phyloP scores from a whole-genome alignment of 2,797 vertebrate genomes.

The Petrocephalus schoutedeni region DNA sequence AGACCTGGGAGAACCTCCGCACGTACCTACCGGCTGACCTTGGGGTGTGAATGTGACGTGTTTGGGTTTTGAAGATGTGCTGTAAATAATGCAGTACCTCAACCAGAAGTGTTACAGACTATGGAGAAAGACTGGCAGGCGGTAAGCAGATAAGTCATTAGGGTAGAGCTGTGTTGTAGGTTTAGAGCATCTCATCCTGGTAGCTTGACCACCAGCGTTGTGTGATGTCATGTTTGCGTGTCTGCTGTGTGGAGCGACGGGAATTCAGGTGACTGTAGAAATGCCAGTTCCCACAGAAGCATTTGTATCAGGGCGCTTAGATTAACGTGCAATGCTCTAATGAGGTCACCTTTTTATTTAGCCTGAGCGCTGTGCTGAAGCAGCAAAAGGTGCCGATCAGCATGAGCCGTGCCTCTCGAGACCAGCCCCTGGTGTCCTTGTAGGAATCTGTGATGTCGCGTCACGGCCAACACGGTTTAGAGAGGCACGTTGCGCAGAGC shows the following conservation, averaged over 20 bases:
- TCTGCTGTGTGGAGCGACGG: not conserved
- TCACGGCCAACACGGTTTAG: not conserved
- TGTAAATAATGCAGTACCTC: slow-evolving; percentile 25
- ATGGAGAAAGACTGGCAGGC: slow-evolving; percentile 32
- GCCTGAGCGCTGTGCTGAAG: not conserved
- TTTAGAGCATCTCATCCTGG: not conserved
- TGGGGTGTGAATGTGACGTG: not conserved
- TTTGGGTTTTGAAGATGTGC: slow-evolving; percentile 19
- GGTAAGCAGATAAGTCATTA: slow-evolving; percentile 23
- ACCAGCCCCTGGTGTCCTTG: not conserved
- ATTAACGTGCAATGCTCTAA: not conserved
- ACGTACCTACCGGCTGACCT: not conserved
- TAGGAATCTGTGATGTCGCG: not conserved
- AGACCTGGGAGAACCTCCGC: not conserved
- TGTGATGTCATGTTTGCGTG: not conserved
- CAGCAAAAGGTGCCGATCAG: not conserved
- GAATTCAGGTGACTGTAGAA: not conserved
- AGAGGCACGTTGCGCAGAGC: not conserved
- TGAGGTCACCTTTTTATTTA: not conserved
- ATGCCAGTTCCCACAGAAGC: not conserved
- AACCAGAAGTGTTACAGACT: slow-evolving; percentile 31
- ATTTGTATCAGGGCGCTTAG: not conserved
- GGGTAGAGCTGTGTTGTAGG: not conserved
- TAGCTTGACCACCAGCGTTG: not conserved
- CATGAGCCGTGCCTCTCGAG: not conserved